phyloP scores from a whole-genome alignment of 2,113 vertebrate genomes.

The Ceyx cyanopectus region DNA sequence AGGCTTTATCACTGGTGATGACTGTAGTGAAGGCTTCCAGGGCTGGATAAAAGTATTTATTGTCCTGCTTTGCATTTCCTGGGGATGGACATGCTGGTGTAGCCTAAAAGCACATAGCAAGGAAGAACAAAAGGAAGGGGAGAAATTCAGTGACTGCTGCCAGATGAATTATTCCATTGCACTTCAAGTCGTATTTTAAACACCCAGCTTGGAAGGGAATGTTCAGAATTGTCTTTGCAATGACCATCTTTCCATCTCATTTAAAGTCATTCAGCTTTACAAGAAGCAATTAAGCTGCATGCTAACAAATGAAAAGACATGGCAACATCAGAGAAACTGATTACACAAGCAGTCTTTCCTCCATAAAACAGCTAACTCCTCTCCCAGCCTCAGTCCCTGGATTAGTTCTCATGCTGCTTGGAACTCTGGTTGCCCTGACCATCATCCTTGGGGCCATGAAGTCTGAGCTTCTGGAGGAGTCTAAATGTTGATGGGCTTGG shows the following conservation, averaged over 20 bases:
- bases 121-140: background rate
- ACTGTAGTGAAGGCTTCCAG: background rate
- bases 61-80: background rate
- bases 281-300: constrained; percentile 40
- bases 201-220: background rate
- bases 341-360: constrained; percentile 41
- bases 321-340: constrained; percentile 53
- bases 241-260: constrained; percentile 50
- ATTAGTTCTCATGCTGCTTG: background rate
- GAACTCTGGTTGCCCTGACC: background rate
- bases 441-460: background rate
- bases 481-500: background rate
- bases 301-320: constrained; percentile 42
- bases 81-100: background rate
- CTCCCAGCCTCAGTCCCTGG: background rate
- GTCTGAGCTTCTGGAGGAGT: background rate
- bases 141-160: constrained; percentile 16
- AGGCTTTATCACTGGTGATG: background rate
- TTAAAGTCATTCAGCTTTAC: constrained; percentile 52
- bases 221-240: constrained; percentile 16
- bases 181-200: constrained; percentile 34
- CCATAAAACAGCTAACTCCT: constrained; percentile 33
- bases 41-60: background rate
- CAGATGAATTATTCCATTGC: constrained; percentile 24
- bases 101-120: background rate